Percentiles rank a stretch among this genome's conserved stretches.
phyloP scores from a whole-genome alignment of 2,113 vertebrate species.

The Alosa alosa region DNA sequence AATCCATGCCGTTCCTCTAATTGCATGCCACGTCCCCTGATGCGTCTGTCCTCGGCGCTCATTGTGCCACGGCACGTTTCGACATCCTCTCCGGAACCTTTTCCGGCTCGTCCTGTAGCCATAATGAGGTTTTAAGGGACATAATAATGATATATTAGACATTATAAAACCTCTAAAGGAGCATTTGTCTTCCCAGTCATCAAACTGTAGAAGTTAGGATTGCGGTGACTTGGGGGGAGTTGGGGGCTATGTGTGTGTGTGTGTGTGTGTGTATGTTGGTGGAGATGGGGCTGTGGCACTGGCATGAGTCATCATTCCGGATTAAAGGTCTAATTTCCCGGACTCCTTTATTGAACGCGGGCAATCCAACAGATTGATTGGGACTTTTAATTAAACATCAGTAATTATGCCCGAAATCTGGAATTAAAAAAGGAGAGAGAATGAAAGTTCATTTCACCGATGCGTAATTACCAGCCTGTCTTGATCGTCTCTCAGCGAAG shows the following conservation, averaged over 20 bases:
- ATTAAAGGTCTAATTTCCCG: constrained; percentile 76
- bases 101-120: constrained; percentile 59
- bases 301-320: too few relatives aligned
- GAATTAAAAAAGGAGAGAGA: constrained; percentile 66
- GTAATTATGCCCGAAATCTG: constrained; percentile 71
- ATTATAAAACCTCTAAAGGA: constrained; percentile 54
- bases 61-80: constrained; percentile 63
- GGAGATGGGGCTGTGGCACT: too few relatives aligned
- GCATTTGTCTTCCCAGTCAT: constrained; percentile 64
- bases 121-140: constrained; percentile 78
- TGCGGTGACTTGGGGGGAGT: background rate
- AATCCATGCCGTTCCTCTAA: constrained; percentile 70
- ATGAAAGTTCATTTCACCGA: constrained; percentile 73
- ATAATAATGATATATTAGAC: constrained; percentile 72
- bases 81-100: constrained; percentile 63
- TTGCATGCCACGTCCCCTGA: constrained; percentile 72
- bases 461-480: constrained; percentile 70
- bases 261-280: constrained; percentile 33
- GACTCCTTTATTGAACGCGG: constrained; percentile 64
- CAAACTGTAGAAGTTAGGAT: constrained; percentile 41
- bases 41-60: constrained; percentile 54
- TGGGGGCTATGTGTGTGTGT: constrained; percentile 37
- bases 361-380: constrained; percentile 70
- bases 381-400: constrained; percentile 77
- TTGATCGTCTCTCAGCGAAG: constrained; percentile 36